Evolutionary conservation across 92 coral and sea anemone genomes (phyloP).

Genomic region (Zoanthus gigantus): DNA sequence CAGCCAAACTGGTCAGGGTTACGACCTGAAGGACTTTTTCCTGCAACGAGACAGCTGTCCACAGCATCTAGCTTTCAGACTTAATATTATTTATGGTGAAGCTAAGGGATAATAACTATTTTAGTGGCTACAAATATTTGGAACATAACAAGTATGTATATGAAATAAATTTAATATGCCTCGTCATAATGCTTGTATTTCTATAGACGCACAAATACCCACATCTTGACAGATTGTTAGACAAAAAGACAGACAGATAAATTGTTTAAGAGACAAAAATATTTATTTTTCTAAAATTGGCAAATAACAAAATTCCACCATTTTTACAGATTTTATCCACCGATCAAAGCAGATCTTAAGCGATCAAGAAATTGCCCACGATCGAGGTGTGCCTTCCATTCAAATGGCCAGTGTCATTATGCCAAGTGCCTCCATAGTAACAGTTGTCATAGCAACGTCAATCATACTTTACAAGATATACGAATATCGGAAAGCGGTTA

Average conservation of each 20-base stretch:
- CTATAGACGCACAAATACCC: no score
- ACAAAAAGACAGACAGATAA: neutral
- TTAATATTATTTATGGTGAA: no score
- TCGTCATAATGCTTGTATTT: no score
- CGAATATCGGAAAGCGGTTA: constrained; percentile 23
- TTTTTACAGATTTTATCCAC: constrained; percentile 22
- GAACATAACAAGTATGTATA: no score
- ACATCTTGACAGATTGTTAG: no score
- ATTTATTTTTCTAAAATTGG: neutral
- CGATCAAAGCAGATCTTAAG: neutral
- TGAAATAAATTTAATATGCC: no score
- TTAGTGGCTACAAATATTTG: no score
- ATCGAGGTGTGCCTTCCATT: constrained; percentile 69
- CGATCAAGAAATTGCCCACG: neutral
- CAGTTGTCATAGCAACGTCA: constrained; percentile 54
- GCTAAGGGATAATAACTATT: no score
- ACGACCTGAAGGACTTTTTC: no score
- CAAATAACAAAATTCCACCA: neutral
- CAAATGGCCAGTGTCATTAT: constrained; percentile 86
- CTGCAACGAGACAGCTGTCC: no score
- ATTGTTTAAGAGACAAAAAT: neutral
- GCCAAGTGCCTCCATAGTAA: constrained; percentile 75
- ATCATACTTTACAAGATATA: constrained; percentile 52
- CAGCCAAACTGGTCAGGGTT: no score
- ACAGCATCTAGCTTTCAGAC: no score